Evolutionary conservation across 2,888 invertebrate species (phyloP).

Genomic region (Phanerotoma sp.): DNA sequence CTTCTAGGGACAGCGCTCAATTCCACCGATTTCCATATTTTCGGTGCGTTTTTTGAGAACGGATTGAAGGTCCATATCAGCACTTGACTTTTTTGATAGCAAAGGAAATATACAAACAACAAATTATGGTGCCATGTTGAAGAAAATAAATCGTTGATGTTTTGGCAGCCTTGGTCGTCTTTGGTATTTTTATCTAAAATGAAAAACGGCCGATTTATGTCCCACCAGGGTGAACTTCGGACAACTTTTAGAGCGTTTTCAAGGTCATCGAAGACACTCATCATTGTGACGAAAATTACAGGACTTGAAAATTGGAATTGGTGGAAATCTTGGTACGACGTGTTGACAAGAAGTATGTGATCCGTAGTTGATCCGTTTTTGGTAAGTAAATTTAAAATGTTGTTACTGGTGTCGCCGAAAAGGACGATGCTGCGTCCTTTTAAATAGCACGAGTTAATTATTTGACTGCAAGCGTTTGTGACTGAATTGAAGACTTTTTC

Average conservation of each 20-base stretch:
- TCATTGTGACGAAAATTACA: no score
- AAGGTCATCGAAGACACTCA: neutral
- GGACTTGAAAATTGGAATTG: no score
- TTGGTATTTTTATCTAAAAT: neutral
- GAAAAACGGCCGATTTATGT: neutral
- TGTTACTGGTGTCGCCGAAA: no score
- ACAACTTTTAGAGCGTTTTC: neutral
- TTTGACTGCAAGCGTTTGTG: no score
- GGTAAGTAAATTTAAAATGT: no score
- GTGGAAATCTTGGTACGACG: no score
- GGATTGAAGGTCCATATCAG: conserved; percentile 1
- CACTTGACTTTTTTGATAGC: neutral
- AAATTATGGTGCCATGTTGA: neutral
- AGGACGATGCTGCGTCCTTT: no score
- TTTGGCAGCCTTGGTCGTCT: neutral
- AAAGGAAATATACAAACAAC: neutral
- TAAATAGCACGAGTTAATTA: no score
- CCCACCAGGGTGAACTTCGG: neutral
- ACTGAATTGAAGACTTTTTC: no score
- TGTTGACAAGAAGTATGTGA: no score
- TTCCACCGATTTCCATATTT: neutral
- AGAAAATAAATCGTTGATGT: neutral
- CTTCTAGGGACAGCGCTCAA: no score
- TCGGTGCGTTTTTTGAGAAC: neutral
- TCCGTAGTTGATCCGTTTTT: no score